Evolutionary conservation across 2,113 vertebrate species (phyloP).

Genomic region (Cryptotis parvus): DNA sequence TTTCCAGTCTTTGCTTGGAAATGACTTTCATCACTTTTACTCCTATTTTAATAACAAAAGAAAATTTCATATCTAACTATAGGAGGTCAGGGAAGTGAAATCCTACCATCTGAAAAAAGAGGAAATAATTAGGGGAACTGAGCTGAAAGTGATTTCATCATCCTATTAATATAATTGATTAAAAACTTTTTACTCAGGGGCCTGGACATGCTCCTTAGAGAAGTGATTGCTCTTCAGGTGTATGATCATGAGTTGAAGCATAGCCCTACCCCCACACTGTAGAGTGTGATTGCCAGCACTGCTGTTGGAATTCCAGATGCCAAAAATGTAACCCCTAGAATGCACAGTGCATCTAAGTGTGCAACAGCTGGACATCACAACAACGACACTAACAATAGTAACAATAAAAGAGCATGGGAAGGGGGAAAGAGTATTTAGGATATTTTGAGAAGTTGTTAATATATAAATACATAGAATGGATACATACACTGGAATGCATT

Average conservation of each 20-base stretch:
- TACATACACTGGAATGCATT: too few relatives aligned
- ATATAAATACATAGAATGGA: too few relatives aligned
- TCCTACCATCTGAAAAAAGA: not conserved
- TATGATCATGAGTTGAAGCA: too few relatives aligned
- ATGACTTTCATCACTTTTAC: not conserved
- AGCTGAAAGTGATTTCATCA: not conserved
- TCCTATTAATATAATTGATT: not conserved
- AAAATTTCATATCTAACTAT: not conserved
- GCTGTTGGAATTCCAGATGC: slow-evolving; percentile 1
- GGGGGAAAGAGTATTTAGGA: too few relatives aligned
- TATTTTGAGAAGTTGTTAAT: too few relatives aligned
- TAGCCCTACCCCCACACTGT: not conserved
- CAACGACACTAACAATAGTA: too few relatives aligned
- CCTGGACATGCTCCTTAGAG: too few relatives aligned
- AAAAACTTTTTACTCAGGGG: not conserved
- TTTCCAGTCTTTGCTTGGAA: slow-evolving; percentile 15
- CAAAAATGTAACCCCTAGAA: not conserved
- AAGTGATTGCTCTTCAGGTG: too few relatives aligned
- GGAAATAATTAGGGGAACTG: not conserved
- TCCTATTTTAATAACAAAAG: not conserved
- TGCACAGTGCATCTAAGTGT: too few relatives aligned
- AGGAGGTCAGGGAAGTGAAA: not conserved
- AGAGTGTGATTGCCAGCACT: not conserved
- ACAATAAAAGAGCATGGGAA: too few relatives aligned
- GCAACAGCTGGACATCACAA: too few relatives aligned